phyloP scores from a whole-genome alignment of 2,113 vertebrate genomes.

The Lasiurus borealis region DNA sequence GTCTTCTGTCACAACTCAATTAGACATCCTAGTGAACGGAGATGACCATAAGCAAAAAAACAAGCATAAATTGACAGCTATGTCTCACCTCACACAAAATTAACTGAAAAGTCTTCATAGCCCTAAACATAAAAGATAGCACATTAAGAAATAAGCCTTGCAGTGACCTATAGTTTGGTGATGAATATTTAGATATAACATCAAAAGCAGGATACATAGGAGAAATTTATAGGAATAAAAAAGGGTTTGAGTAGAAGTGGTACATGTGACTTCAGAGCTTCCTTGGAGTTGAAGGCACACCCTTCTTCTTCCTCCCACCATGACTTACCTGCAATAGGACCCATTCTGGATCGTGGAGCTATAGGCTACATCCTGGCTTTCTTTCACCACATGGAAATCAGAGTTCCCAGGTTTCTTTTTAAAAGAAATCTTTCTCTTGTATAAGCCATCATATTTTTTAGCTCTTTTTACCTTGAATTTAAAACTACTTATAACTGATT shows the following conservation, averaged over 20 bases:
- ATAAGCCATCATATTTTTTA: background rate
- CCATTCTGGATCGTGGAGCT: background rate
- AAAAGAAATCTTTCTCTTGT: background rate
- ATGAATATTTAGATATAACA: background rate
- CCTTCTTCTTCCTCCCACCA: fast-evolving
- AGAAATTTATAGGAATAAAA: background rate
- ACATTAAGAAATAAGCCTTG: background rate
- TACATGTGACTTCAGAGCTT: background rate
- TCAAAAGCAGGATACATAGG: background rate
- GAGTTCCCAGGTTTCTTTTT: background rate
- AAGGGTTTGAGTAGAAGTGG: background rate
- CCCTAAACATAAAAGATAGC: background rate
- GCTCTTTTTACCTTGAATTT: background rate
- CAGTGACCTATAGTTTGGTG: background rate
- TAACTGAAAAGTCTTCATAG: background rate
- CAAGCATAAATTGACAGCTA: background rate
- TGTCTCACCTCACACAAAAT: background rate
- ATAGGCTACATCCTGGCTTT: background rate
- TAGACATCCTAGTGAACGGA: background rate
- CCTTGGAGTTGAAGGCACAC: background rate
- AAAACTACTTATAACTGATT: background rate
- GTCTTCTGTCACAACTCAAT: background rate
- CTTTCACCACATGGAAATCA: background rate
- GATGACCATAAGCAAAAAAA: background rate
- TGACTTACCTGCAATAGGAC: background rate